A percentile compares a stretch with the other conserved stretches of the same genome.
Evolutionary conservation across 2,888 invertebrate species (phyloP).

Genomic region (Polyommatus icarus): DNA sequence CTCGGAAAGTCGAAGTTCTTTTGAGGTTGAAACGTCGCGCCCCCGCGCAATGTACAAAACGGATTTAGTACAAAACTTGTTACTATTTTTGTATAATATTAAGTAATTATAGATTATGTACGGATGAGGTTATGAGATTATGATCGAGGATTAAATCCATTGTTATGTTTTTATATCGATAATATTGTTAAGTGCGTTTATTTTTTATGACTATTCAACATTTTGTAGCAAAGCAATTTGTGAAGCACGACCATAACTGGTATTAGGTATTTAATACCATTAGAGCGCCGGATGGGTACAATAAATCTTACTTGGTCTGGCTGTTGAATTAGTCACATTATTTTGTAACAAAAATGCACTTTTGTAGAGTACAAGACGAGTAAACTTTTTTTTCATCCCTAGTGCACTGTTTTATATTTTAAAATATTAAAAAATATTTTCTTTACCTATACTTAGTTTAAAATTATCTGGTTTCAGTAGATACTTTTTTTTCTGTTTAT

Average conservation of each 20-base stretch:
- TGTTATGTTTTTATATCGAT: conserved; percentile 31
- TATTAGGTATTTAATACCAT: background rate
- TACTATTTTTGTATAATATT: conserved; percentile 79
- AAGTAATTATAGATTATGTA: conserved; percentile 71
- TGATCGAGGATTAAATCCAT: conserved; percentile 49
- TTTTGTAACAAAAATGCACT: background rate
- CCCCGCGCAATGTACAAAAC: conserved; percentile 75
- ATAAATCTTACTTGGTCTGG: background rate
- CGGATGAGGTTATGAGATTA: conserved; percentile 49
- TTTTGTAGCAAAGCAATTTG: background rate
- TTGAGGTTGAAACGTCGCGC: conserved; percentile 55
- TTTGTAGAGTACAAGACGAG: background rate
- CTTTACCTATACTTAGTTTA: background rate
- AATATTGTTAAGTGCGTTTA: conserved; percentile 18
- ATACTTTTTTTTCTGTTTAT: background rate
- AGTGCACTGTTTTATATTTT: background rate
- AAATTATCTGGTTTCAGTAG: background rate
- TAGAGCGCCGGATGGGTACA: conserved; percentile 10
- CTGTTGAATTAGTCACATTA: background rate
- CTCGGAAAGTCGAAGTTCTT: conserved; percentile 34
- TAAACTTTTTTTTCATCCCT: background rate
- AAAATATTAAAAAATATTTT: background rate
- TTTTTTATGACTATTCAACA: background rate
- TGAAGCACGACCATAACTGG: background rate
- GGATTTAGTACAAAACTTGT: conserved; percentile 78